Base-by-base conservation (phyloP, 2,888 invertebrate genomes). In the Lasioglossum marginatum region DNA sequence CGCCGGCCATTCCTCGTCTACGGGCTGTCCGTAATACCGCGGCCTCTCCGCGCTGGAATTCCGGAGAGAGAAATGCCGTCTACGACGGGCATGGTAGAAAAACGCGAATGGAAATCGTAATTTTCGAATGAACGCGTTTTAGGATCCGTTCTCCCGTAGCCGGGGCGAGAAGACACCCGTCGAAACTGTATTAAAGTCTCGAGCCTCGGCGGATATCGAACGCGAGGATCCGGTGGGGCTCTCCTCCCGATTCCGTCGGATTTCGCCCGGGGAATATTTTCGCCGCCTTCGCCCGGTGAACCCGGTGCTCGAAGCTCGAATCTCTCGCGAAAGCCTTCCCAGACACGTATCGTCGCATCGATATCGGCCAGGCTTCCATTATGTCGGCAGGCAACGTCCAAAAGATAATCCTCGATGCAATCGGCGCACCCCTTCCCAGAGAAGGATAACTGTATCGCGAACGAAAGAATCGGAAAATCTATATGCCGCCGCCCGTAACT, bases 1-100 rank as follows among this genome's bases (percentile, higher is more conserved):
- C 87, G 63, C 57, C 87, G n/a, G 52, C 76, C 78, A 68, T 82
- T 79, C 70, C 83, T 77, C 80, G 76, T 77, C 70, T 48, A 72
- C 76, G 70, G 72, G 16, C 63, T 70, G 73, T 78, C 79, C 80
- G 79, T 85, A 89, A 89, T 89, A 83, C 83, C 85, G 75, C 68
- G 86, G 71, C 77, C 43, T 37, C 40, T 68, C 71, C 71, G 81
- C 34, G 78, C 63, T 73, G 83, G 83, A 78, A 82, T 85, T 79
- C 74, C 68, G 57, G 37, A 34, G 84, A 77, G 81, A 81, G 76
- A 76, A 81, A 81, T 78, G 37, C 68, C 70, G 66, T 31, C 31
- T 66, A 23, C n/a, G 76, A 12, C 37, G 68, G 37, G 12, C 16
- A n/a, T 14, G 71, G 6, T 0, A 75, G 48, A 78, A 63, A 63